Evolutionary conservation across 1,140 invertebrate genomes (phyloP), one percentile per base, ranked within the genome.

Genomic region (Acyrthosiphon pisum): DNA sequence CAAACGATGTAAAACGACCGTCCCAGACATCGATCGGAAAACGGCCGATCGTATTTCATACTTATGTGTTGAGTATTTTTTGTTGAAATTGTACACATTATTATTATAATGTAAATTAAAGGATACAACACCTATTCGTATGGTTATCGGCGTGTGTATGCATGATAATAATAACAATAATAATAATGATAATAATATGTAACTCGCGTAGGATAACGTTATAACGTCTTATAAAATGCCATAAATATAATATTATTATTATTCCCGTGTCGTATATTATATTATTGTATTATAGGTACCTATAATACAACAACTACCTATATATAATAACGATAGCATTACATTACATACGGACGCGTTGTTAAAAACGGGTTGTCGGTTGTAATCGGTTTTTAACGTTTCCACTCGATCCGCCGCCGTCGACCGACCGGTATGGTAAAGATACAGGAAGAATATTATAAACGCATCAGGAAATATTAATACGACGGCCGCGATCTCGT

Each of bases 381-480:
- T n/a, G 87, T 89, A 89, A 89, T 53, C 87, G 87, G 26, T 89
- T 89, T 89, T 50, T 89, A 53, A 53, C n/a, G 87, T 68, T 68
- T 91, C 41, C 90, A 44, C 90, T 68, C 41, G 90, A 60, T 35
- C 14, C 90, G 35, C 53, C 50, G 37, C 23, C 53, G 50, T 22
- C 23, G 35, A n/a, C 46, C 23, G 48, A 90, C 89, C 89, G 14
- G 89, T 90, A 90, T 90, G 89, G 50, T 90, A 90, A 90, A 90
- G 50, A 60, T 90, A 90, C 89, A 90, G 89, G 89, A 90, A 90
- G 89, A 60, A 89, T 53, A 53, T n/a, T 37, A 37, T 37, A 48
- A 89, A 90, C 50, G 35, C 89, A 90, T 60, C 89, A 90, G 89
- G 89, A 90, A 90, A 90, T 41, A 41, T 60, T 26, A 41, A 90